Evolutionary conservation across 1,140 invertebrate species (phyloP).

Genomic region (Drosophila ohnishii): DNA sequence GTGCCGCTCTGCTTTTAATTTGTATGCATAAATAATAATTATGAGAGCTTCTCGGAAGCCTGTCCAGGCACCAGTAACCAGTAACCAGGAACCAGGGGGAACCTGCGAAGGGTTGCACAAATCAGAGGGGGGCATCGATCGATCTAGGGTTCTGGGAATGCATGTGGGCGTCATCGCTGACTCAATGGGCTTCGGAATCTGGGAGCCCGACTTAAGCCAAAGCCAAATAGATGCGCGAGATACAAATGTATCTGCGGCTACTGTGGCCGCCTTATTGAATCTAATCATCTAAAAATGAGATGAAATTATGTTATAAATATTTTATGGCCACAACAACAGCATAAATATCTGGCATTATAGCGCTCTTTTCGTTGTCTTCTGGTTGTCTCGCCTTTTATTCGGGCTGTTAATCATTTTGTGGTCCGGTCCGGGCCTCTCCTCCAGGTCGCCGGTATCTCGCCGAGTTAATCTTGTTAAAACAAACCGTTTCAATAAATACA

Average conservation of each 20-base stretch:
- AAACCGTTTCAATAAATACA: constrained; percentile 81
- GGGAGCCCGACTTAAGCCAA: too few species aligned
- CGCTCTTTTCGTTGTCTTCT: constrained; percentile 42
- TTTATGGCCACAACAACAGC: constrained; percentile 55
- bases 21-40: constrained; percentile 79
- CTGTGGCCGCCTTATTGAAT: constrained; percentile 61
- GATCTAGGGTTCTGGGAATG: constrained; percentile 60
- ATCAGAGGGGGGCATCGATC: constrained; percentile 50
- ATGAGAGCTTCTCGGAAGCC: constrained; percentile 58
- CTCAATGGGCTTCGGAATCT: background rate
- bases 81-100: too few species aligned
- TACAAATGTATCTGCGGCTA: constrained; percentile 53
- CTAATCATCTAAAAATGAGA: constrained; percentile 79
- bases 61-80: accelerated
- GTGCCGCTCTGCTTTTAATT: constrained; percentile 64
- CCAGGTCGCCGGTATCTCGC: constrained; percentile 48
- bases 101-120: constrained; percentile 14
- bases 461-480: constrained; percentile 81
- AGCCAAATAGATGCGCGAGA: constrained; percentile 9
- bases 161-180: constrained; percentile 33
- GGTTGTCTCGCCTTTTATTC: too few species aligned
- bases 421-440: constrained; percentile 17
- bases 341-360: constrained; percentile 59
- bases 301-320: constrained; percentile 78
- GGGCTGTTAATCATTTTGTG: constrained; percentile 79